Evolutionary conservation across 2,113 vertebrate species (phyloP).

Genomic region (human (Homo sapiens)): DNA sequence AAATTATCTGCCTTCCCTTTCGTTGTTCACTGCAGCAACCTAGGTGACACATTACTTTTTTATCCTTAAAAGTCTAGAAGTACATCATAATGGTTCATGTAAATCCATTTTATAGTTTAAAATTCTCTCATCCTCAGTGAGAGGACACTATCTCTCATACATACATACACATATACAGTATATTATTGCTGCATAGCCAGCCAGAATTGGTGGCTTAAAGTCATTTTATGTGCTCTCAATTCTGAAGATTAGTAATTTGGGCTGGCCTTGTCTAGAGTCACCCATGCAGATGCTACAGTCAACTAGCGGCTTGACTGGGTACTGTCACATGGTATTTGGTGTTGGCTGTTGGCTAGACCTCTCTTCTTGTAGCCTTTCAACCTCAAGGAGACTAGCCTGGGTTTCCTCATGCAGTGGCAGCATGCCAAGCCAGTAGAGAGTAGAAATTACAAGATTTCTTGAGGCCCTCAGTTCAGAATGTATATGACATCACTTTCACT

Average conservation of each 20-base stretch:
- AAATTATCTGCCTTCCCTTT: not conserved
- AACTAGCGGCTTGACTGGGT: not conserved
- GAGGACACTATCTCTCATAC: not conserved
- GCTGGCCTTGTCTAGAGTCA: not conserved
- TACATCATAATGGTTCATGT: not conserved
- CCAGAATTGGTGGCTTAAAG: not conserved
- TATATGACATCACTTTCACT: not conserved
- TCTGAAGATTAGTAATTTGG: slow-evolving; percentile 1
- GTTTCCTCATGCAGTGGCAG: not conserved
- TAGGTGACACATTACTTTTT: not conserved
- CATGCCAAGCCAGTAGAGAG: not conserved
- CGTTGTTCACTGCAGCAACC: not conserved
- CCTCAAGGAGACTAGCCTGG: not conserved
- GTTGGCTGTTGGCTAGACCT: not conserved
- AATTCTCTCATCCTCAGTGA: not conserved
- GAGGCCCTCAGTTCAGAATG: not conserved
- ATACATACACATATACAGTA: not conserved
- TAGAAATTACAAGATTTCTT: not conserved
- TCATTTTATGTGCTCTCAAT: not conserved
- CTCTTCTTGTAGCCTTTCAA: not conserved
- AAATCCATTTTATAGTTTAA: not conserved
- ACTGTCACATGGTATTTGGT: not conserved
- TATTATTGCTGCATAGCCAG: not conserved
- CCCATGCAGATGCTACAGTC: not conserved
- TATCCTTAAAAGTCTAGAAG: not conserved